phyloP scores from a whole-genome alignment of 2,797 vertebrate species.

The Sebastiscus albofasciatus region DNA sequence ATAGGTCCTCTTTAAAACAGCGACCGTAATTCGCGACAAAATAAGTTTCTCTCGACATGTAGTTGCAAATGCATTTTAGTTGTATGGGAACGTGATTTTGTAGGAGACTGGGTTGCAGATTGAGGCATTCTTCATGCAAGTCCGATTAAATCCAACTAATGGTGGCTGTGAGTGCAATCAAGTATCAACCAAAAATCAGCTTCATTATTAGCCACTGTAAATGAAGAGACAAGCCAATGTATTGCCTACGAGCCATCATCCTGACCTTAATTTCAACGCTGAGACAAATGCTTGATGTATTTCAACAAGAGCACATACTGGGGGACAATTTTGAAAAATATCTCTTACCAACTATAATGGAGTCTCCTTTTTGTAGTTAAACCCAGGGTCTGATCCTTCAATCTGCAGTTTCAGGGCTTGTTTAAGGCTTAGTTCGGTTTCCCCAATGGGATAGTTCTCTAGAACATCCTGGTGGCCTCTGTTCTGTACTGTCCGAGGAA shows the following conservation, averaged over 20 bases:
- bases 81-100: not conserved
- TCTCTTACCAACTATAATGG: conserved; percentile 92
- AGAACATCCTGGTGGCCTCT: conserved; percentile 92
- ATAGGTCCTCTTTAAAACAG: not conserved
- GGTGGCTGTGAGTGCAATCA: conserved; percentile 43
- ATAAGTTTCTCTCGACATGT: not conserved
- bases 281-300: conserved; percentile 27
- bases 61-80: not conserved
- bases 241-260: not conserved
- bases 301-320: conserved; percentile 25
- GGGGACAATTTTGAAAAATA: conserved; percentile 12
- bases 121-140: conserved; percentile 46
- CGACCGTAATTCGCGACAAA: not conserved
- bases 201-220: conserved; percentile 12
- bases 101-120: not conserved
- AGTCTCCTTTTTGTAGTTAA: conserved; percentile 99
- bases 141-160: conserved; percentile 50
- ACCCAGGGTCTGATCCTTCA: conserved; percentile 93
- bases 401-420: conserved; percentile 99
- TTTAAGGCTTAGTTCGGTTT: conserved; percentile 97
- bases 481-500: conserved; percentile 88
- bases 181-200: conserved; percentile 26
- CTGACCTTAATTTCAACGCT: conserved; percentile 35
- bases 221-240: conserved; percentile 12
- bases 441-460: conserved; percentile 92